phyloP scores from a whole-genome alignment of 2,113 vertebrate species.

The Nycticryphes semicollaris region DNA sequence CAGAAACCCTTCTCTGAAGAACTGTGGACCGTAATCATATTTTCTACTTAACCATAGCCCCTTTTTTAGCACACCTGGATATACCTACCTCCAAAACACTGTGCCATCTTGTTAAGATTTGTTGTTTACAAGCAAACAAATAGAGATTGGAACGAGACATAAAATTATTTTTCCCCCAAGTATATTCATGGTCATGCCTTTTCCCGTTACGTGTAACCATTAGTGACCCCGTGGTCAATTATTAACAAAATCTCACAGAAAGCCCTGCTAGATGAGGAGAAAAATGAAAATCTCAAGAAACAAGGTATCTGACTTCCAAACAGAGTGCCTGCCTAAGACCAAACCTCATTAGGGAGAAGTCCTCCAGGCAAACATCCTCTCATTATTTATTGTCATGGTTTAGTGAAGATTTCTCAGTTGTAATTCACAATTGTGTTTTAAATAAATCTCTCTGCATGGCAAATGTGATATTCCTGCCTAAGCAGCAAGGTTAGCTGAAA shows the following conservation, averaged over 20 bases:
- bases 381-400: conserved; percentile 54
- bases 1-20: not conserved
- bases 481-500: conserved; percentile 15
- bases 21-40: not conserved
- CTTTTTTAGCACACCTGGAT: not conserved
- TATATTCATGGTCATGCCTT: not conserved
- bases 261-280: not conserved
- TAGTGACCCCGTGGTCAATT: not conserved
- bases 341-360: conserved; percentile 40
- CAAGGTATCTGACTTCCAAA: conserved; percentile 1
- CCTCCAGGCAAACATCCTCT: conserved; percentile 37
- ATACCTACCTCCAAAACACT: not conserved
- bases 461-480: not conserved
- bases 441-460: conserved; percentile 21
- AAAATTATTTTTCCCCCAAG: not conserved
- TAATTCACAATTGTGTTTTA: conserved; percentile 5
- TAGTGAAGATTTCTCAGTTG: conserved; percentile 28
- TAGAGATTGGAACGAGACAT: not conserved
- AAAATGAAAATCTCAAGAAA: not conserved
- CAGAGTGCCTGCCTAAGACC: not conserved
- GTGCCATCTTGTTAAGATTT: not conserved
- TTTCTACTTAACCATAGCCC: not conserved
- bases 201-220: not conserved
- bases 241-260: not conserved
- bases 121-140: not conserved